These are phyloP conservation scores for Sciaenops ocellatus DNA, from an alignment of 2,797 vertebrate genomes.

Conservation along the genomic window DNA sequence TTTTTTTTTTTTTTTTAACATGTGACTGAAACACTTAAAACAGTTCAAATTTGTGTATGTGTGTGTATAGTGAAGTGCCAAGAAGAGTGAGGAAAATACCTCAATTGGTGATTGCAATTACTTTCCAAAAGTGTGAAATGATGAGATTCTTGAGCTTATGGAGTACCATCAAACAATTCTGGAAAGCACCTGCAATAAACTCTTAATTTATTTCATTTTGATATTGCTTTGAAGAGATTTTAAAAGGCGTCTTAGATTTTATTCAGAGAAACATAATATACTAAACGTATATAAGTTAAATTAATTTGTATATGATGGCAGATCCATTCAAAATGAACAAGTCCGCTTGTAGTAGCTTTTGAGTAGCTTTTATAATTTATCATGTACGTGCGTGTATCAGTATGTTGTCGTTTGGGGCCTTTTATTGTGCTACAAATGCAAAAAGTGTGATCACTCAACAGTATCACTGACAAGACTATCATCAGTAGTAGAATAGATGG, in stretches of 20 bases:
- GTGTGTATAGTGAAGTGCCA: constrained; percentile 77
- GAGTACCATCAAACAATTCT: constrained; percentile 61
- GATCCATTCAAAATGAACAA: constrained; percentile 70
- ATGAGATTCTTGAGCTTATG: constrained; percentile 37
- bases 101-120: constrained; percentile 67
- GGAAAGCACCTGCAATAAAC: constrained; percentile 72
- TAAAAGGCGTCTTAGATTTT: constrained; percentile 65
- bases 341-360: constrained; percentile 75
- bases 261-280: constrained; percentile 72
- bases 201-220: constrained; percentile 80
- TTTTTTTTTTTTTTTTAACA: constrained; percentile 29
- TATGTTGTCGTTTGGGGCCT: constrained; percentile 68
- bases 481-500: constrained; percentile 66
- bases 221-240: constrained; percentile 76
- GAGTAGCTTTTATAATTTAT: constrained; percentile 80
- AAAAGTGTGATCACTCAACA: constrained; percentile 63
- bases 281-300: constrained; percentile 67
- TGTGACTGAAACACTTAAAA: constrained; percentile 57
- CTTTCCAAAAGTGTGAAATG: constrained; percentile 61
- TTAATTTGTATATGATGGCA: constrained; percentile 80
- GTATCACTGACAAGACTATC: constrained; percentile 58
- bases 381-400: constrained; percentile 34
- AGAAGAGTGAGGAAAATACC: constrained; percentile 67
- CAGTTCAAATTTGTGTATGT: constrained; percentile 53
- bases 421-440: constrained; percentile 73